Conservation (phyloP, 1,140 invertebrate species). For the Macrotrachela quadricornifera region DNA sequence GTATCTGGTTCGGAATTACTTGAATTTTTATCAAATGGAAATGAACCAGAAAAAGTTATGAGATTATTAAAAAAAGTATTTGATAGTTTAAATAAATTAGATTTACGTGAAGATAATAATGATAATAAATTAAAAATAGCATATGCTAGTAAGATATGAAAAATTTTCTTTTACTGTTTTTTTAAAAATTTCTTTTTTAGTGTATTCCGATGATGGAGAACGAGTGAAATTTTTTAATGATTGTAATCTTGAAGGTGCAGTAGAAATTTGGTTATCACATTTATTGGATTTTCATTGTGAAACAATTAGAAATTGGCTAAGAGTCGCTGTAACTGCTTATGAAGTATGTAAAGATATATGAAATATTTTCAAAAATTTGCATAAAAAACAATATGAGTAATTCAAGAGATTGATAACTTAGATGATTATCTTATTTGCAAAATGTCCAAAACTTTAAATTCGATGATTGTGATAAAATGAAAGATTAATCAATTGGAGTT, state of each 20-base stretch:
- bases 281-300: background rate
- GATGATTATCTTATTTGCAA: no score
- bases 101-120: slow-evolving; percentile 35
- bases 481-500: no score
- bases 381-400: no score
- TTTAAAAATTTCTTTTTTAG: slow-evolving; percentile 13
- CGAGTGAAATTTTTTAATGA: background rate
- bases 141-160: no score
- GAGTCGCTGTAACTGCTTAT: background rate
- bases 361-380: no score
- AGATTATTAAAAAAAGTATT: slow-evolving; percentile 54
- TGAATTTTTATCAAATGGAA: background rate
- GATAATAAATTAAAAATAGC: no score
- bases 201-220: background rate
- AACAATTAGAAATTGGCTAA: background rate
- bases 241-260: background rate
- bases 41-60: background rate
- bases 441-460: no score
- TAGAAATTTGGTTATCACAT: background rate
- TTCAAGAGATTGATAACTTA: no score
- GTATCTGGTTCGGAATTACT: background rate
- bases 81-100: slow-evolving; percentile 68
- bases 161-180: no score
- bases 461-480: no score
- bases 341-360: background rate